Conservation (phyloP, 1,140 invertebrate genomes). For the Onthophagus taurus region DNA sequence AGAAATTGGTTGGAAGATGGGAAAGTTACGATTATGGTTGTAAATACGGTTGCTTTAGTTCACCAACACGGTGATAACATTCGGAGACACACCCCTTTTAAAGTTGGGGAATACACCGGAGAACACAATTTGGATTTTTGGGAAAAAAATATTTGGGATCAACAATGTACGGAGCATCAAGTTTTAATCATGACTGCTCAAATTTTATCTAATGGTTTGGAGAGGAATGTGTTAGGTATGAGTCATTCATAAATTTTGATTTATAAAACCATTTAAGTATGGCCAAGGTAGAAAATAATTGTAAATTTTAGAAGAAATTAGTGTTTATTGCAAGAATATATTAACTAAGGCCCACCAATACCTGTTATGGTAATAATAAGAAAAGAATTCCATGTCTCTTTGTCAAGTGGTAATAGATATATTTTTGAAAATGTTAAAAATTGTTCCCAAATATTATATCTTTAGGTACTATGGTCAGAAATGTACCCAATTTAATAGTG, state of each 20-base stretch:
- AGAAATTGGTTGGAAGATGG: slow-evolving; percentile 53
- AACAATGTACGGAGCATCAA: slow-evolving; percentile 55
- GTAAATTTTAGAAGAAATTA: no score
- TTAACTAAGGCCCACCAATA: no score
- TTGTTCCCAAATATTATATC: no score
- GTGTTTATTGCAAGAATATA: background rate
- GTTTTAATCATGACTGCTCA: slow-evolving; percentile 81
- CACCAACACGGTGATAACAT: slow-evolving; percentile 65
- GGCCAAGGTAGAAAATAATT: no score
- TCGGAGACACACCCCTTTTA: slow-evolving; percentile 46
- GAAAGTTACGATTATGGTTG: slow-evolving; percentile 64
- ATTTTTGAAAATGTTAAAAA: no score
- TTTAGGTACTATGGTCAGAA: no score
- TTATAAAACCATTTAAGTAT: background rate
- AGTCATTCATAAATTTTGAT: slow-evolving; percentile 1
- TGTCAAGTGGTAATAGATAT: no score
- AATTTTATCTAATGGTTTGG: slow-evolving; percentile 47
- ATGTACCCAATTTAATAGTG: no score
- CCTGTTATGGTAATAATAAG: no score
- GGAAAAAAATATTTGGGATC: slow-evolving; percentile 52
- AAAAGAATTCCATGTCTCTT: no score
- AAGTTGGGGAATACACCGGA: slow-evolving; percentile 44
- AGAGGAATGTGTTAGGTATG: background rate
- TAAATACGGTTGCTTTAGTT: slow-evolving; percentile 72
- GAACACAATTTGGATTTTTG: slow-evolving; percentile 61